phyloP scores from a whole-genome alignment of 1,140 invertebrate species.

The Drosophila sp. region DNA sequence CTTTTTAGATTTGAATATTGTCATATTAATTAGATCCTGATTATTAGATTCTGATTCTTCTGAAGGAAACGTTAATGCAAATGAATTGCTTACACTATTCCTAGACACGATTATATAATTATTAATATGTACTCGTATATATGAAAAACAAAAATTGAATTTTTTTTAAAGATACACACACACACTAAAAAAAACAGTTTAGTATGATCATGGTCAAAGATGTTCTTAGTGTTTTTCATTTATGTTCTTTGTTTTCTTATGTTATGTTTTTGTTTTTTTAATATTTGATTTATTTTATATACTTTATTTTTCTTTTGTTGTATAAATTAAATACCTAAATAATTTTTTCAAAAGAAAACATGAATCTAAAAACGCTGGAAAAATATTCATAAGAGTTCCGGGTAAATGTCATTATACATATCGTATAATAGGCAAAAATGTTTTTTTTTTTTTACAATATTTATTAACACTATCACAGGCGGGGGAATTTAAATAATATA shows the following conservation, averaged over 20 bases:
- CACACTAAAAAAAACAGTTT: conserved; percentile 9
- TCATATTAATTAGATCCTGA: conserved; percentile 39
- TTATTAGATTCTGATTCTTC: not conserved
- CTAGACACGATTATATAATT: conserved; percentile 8
- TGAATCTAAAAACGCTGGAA: conserved; percentile 45
- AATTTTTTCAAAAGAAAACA: conserved; percentile 44
- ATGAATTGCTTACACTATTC: conserved; percentile 12
- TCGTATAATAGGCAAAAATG: conserved; percentile 25
- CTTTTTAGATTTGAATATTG: conserved; percentile 57
- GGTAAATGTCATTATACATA: conserved; percentile 9
- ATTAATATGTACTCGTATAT: not conserved
- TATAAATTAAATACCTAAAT: conserved; percentile 45
- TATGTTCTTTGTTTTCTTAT: conserved; percentile 8
- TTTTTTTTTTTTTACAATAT: conserved; percentile 36
- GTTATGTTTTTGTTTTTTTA: conserved; percentile 9
- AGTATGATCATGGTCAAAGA: conserved; percentile 7
- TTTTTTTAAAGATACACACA: conserved; percentile 15
- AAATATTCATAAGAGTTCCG: conserved; percentile 45
- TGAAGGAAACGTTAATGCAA: conserved; percentile 8
- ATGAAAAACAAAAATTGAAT: conserved; percentile 2
- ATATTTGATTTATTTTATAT: conserved; percentile 2
- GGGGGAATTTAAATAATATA: conserved; percentile 46
- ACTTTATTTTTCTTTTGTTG: conserved; percentile 20
- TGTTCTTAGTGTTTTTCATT: conserved; percentile 5
- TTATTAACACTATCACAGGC: conserved; percentile 76